Conservation (phyloP, 2,888 invertebrate genomes). For the Stenichneumon culpator region DNA sequence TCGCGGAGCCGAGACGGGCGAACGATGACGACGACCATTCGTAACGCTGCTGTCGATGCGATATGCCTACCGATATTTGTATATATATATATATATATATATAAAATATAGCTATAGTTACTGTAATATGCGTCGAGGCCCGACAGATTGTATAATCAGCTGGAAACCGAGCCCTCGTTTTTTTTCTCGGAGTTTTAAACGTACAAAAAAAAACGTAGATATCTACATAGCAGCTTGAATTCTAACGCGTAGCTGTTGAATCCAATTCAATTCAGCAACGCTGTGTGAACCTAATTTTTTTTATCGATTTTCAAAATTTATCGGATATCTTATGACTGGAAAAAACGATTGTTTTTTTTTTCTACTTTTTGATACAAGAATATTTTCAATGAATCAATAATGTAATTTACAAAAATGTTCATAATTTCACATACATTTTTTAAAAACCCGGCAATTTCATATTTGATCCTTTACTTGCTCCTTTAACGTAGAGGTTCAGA, state of each 20-base stretch:
- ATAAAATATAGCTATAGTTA: not conserved
- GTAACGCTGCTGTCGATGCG: constrained; percentile 19
- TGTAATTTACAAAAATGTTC: no score
- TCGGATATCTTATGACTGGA: no score
- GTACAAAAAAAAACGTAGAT: not conserved
- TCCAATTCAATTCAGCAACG: not conserved
- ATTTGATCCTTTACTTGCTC: no score
- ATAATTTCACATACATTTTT: no score
- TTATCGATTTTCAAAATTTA: not conserved
- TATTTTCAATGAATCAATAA: no score
- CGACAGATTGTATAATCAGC: constrained; percentile 49
- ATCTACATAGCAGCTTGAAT: not conserved
- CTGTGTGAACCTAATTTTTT: not conserved
- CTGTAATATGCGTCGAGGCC: not conserved
- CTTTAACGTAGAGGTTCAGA: no score
- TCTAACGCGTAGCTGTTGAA: not conserved
- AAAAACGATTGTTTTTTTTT: no score
- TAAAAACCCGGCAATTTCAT: no score
- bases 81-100: not conserved
- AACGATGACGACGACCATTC: not conserved
- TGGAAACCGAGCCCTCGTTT: constrained; percentile 9
- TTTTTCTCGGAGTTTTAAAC: not conserved
- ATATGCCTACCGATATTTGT: not conserved
- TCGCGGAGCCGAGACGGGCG: not conserved
- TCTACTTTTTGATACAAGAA: no score